Base-by-base conservation (phyloP, 2,113 vertebrate genomes). In the Hemicordylus capensis region DNA sequence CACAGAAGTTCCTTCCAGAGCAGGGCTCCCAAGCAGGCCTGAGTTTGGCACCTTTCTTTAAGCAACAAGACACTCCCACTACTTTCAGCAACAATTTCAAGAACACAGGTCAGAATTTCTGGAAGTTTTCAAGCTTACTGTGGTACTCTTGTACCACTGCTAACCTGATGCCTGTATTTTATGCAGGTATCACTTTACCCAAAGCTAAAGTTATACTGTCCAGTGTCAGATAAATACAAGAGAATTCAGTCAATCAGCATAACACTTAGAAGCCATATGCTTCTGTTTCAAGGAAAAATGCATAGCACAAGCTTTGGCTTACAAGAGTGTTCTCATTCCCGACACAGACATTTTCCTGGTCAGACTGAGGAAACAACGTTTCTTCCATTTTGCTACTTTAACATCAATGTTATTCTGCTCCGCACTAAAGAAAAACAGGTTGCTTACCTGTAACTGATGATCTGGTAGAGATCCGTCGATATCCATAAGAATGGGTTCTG, bases 401-500 rank as follows among this genome's bases (percentile, higher is more conserved):
- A 64, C n/a, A 76, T 51, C 24, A 72, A 84, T 8, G 7, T 44
- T 37, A 19, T 42, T n/a, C 26, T 76, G 46, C 34, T n/a, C 46
- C 28, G 80, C 24, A 17, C 0, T 2, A 12, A 26, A 31, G 20
- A n/a, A n/a, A n/a, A n/a, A n/a, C n/a, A n/a, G n/a, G n/a, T n/a
- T n/a, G n/a, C n/a, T n/a, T n/a, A n/a, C n/a, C n/a, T n/a, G n/a
- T n/a, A n/a, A n/a, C n/a, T n/a, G n/a, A n/a, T n/a, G n/a, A n/a
- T n/a, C n/a, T n/a, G n/a, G n/a, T n/a, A n/a, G n/a, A n/a, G n/a
- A n/a, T n/a, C n/a, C n/a, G n/a, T n/a, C n/a, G n/a, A n/a, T n/a
- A n/a, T n/a, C n/a, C n/a, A n/a, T n/a, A n/a, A n/a, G n/a, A n/a
- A n/a, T n/a, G n/a, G n/a, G n/a, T n/a, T n/a, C n/a, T n/a, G n/a